phyloP scores from a whole-genome alignment of 2,888 invertebrate species.

The Phania funesta region DNA sequence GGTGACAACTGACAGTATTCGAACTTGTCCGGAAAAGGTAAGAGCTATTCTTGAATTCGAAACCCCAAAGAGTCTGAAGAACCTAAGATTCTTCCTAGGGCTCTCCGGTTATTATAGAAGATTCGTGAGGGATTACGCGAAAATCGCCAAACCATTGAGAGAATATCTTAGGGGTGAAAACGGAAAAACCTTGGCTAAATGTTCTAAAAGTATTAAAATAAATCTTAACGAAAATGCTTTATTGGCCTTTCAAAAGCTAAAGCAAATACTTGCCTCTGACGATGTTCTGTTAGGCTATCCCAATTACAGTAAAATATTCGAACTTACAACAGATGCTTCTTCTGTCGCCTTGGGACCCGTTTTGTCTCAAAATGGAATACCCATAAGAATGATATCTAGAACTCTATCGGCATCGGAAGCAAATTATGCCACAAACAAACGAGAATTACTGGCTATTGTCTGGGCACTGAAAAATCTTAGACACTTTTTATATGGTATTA shows the following conservation, averaged over 20 bases:
- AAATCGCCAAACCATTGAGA: neutral
- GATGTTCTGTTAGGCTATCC: constrained; percentile 4
- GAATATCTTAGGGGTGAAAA: neutral
- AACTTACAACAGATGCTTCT: neutral
- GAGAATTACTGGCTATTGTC: constrained; percentile 8
- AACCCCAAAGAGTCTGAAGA: neutral
- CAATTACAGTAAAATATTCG: neutral
- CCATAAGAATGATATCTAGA: constrained; percentile 2
- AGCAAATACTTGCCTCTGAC: neutral
- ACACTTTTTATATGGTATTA: constrained; percentile 22
- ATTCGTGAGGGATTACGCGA: neutral
- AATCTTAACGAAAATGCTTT: neutral
- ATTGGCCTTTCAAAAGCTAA: neutral
- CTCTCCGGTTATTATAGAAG: neutral
- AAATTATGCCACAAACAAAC: constrained; percentile 20
- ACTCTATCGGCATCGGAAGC: neutral
- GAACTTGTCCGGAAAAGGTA: constrained; percentile 7
- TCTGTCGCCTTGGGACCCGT: neutral
- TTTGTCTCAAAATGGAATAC: constrained; percentile 8
- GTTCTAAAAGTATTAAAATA: constrained; percentile 4
- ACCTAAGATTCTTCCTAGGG: neutral
- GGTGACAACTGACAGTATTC: neutral
- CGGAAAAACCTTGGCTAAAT: neutral
- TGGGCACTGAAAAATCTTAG: constrained; percentile 13
- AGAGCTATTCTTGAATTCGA: constrained; percentile 8